Conservation (phyloP, 2,113 vertebrate species). For the Uria lomvia region DNA sequence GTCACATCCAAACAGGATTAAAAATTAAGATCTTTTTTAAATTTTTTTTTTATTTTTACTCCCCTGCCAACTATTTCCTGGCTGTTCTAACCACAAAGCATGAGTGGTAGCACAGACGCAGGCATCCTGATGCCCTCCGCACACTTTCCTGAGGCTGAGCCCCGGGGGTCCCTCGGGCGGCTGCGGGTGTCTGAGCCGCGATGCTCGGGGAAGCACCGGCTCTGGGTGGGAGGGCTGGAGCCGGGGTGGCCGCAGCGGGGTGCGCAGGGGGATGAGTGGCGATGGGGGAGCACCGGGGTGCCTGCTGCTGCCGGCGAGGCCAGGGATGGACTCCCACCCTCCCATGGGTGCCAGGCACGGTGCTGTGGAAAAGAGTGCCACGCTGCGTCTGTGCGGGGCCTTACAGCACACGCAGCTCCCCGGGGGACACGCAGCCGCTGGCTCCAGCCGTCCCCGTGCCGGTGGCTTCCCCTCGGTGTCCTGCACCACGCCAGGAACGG, state of each 20-base stretch:
- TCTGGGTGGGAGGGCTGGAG: neutral
- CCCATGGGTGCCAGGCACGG: neutral
- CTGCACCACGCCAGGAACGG: rapidly evolving
- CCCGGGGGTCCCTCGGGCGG: rapidly evolving
- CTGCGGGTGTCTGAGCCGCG: neutral
- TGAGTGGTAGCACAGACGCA: rapidly evolving
- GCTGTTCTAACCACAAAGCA: neutral
- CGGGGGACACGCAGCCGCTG: rapidly evolving
- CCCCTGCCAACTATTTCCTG: neutral
- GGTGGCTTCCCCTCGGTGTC: neutral
- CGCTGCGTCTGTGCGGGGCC: neutral
- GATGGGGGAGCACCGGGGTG: rapidly evolving
- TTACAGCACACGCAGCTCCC: neutral
- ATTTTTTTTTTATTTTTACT: too few species aligned
- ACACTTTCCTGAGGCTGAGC: neutral
- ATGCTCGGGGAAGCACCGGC: neutral
- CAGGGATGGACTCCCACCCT: neutral
- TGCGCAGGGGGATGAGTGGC: rapidly evolving
- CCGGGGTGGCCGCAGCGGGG: rapidly evolving
- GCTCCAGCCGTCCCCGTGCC: neutral
- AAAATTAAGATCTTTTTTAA: neutral
- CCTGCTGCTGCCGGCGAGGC: rapidly evolving
- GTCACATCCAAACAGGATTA: neutral
- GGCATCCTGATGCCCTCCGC: neutral
- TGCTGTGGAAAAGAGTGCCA: conserved; percentile 30